These are phyloP conservation scores for Ambastaia sidthimunki DNA, from an alignment of 2,797 vertebrate species.

Conservation along the genomic window DNA sequence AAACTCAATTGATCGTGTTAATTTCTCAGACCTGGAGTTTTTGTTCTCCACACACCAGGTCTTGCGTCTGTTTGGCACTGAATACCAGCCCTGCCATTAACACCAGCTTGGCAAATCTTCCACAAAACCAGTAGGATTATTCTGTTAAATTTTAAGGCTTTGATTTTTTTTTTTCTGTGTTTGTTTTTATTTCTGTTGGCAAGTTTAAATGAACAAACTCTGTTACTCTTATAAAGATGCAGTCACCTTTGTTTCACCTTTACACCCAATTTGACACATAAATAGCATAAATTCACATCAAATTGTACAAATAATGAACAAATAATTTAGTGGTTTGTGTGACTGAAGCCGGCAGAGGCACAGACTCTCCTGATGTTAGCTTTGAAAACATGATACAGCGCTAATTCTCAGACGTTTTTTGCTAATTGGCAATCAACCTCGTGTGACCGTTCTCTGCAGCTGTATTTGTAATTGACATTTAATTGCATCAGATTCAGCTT, in stretches of 20 bases:
- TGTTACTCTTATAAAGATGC: background rate
- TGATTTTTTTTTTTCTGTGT: background rate
- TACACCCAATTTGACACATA: background rate
- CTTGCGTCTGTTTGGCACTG: background rate
- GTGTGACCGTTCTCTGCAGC: conserved; percentile 34
- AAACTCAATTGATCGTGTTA: too few species aligned
- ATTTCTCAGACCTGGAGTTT: too few species aligned
- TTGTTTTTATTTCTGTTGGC: background rate
- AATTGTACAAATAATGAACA: background rate
- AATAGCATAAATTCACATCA: background rate
- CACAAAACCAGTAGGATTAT: too few species aligned
- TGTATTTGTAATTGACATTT: conserved; percentile 20
- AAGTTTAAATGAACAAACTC: background rate
- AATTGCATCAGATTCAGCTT: conserved; percentile 6
- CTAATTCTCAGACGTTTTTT: conserved; percentile 29
- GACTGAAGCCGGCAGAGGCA: background rate
- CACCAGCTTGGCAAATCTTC: background rate
- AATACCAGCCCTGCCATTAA: background rate
- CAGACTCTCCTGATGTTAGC: background rate
- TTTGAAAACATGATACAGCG: background rate
- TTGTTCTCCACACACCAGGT: background rate
- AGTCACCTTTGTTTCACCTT: background rate
- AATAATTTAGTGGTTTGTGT: conserved; percentile 9
- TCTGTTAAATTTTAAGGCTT: background rate
- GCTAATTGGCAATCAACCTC: conserved; percentile 42